These are phyloP conservation scores for Centruroides sculpturatus DNA, from an alignment of 1,140 invertebrate genomes.

Conservation along the genomic window DNA sequence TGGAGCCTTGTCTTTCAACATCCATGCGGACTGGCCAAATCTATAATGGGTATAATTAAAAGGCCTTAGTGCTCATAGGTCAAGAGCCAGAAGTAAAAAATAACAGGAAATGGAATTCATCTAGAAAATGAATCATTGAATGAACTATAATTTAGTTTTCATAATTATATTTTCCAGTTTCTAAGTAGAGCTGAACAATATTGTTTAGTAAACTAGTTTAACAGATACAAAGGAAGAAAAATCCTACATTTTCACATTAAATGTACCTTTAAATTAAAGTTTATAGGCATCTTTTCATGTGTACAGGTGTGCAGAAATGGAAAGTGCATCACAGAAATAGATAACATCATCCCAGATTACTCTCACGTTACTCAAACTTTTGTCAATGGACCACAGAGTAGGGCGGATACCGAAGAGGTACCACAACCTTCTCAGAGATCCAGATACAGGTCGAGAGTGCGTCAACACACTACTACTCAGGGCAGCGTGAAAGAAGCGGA, in stretches of 20 bases:
- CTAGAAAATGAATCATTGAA: no score
- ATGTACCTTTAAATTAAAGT: neutral
- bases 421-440: neutral
- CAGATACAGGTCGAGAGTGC: neutral
- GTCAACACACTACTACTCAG: neutral
- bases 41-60: no score
- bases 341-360: slow-evolving; percentile 87
- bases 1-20: no score
- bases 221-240: neutral
- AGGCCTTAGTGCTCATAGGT: no score
- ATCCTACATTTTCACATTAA: neutral
- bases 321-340: slow-evolving; percentile 73
- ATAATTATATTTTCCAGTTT: no score
- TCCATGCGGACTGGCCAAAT: no score
- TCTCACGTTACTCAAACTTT: slow-evolving; percentile 40
- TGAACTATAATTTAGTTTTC: no score
- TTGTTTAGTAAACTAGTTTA: no score
- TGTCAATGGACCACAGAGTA: neutral
- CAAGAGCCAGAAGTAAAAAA: no score
- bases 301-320: slow-evolving; percentile 78
- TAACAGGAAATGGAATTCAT: no score
- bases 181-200: no score
- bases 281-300: neutral
- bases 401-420: neutral
- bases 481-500: neutral